phyloP scores from a whole-genome alignment of 2,797 vertebrate species.

The Rhinella marina region DNA sequence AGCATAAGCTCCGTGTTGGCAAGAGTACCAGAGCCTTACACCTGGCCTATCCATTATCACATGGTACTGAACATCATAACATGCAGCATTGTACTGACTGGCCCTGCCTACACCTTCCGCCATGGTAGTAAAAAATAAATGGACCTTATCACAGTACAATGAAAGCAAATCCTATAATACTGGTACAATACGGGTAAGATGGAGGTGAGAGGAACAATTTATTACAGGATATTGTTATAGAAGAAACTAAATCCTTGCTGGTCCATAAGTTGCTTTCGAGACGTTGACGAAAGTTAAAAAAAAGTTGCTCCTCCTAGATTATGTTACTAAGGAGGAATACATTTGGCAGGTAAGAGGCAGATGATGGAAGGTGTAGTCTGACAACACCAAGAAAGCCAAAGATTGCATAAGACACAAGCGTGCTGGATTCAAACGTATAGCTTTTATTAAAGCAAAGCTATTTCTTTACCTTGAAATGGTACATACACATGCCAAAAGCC shows the following conservation, averaged over 20 bases:
- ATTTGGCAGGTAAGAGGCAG: not conserved
- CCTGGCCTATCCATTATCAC: constrained; percentile 42
- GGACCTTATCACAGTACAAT: constrained; percentile 28
- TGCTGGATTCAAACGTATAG: not conserved
- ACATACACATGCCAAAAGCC: constrained; percentile 23
- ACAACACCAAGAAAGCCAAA: constrained; percentile 18
- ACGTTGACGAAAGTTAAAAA: not conserved
- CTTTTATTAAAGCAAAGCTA: constrained; percentile 9
- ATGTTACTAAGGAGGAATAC: not conserved
- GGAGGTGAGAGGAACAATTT: constrained; percentile 22
- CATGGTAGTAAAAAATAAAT: constrained; percentile 19
- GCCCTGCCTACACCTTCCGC: not conserved
- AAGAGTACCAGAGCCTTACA: constrained; percentile 6
- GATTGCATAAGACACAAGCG: constrained; percentile 35
- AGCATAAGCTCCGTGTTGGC: constrained; percentile 32
- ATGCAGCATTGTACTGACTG: not conserved
- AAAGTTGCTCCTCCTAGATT: not conserved
- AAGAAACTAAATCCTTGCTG: not conserved
- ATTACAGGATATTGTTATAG: not conserved
- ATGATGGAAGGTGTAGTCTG: constrained; percentile 30
- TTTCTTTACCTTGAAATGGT: constrained; percentile 34
- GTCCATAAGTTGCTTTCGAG: not conserved
- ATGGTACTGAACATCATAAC: constrained; percentile 6
- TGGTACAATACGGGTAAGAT: constrained; percentile 6
- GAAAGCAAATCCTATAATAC: not conserved